Base-by-base conservation (phyloP, 2,888 invertebrate species). In the Meiosimyza decipiens region DNA sequence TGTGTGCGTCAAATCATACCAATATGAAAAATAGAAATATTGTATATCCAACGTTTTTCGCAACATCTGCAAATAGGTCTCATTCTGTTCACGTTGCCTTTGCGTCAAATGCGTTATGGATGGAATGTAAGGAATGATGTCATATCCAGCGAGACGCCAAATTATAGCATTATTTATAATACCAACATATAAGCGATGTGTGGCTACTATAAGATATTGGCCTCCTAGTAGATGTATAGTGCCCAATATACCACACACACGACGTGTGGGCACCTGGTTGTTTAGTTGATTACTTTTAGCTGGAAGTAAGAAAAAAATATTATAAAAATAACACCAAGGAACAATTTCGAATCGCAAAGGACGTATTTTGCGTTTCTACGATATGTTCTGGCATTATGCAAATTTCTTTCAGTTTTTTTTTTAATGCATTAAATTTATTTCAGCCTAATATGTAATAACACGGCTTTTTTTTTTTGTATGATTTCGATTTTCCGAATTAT, bases 1-100 rank as follows among this genome's bases (percentile, higher is more conserved):
- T 0, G 95, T 91, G 86, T 98, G 97, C 33, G 96, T 96, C 71
- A 99, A 87, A 88, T 99, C 99, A 83, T 96, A 96, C 1, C 95
- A 93, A 81, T 96, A 95, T 16, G 97, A 98, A 88, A 96, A 99
- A 88, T 98, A 99, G 80, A 95, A 95, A 80, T 92, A 92, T 1
- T 96, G 95, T 1, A 95, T 94, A 54, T 92, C 91, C 70, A 99
- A 88, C 0, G 95, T 93, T 73, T 90, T 89, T 73, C 94, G 93
- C 13, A 99, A 83, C 95, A 99, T 95, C 7, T 91, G 90, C 81
- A 97, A 88, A 83, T 98, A 99, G 6, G 90, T 89, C 75, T 90
- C 91, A 87, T 99, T 97, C 85, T 95, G 93, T 77, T 93, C 90
- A 78, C 92, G 91, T 89, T 96, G 95, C 85, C 93, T 92, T 77